Base-by-base conservation (phyloP, 2,888 invertebrate species). In the Oscheius myriophilus region DNA sequence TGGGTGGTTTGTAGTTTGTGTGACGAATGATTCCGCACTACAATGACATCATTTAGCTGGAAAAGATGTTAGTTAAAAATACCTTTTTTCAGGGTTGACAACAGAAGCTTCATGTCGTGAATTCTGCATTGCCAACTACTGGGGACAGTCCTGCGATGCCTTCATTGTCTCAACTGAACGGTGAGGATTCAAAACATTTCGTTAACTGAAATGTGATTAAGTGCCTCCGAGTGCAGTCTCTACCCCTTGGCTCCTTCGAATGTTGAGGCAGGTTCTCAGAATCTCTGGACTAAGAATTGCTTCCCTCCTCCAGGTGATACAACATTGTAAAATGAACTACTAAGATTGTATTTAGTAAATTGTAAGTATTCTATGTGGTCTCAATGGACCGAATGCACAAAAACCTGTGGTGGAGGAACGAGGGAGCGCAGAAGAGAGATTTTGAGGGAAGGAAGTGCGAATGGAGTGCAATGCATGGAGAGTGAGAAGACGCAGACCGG, bases 91-190 rank as follows among this genome's bases (percentile, higher is more conserved):
- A 67, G 68, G 68, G 14, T 18, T 51, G 26, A 65, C 69, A n/a
- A 64, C 64, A 11, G 58, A 69, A 33, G 23, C 49, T 23, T 65
- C 64, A 3, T 69, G 69, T 26, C 26, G 59, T 26, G 69, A 69
- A 21, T 69, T 69, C 42, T 69, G 69, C 33, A 57, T 69, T 18
- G 45, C 69, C n/a, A 57, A 58, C 23, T 69, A 69, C 33, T 39
- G 69, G 49, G 65, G 65, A 2, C 41, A 25, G 26, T 23, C 46
- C 7, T 69, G 69, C 26, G 18, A 64, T 51, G 64, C 69, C 9
- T 69, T 54, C 25, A 55, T 69, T 12, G 69, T 69, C 14, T 55
- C 64, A 9, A 51, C 49, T 0, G 42, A 67, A 9, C 21, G n/a
- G 54, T 64, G 14, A 64, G 42, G 4, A 45, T 9, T 49, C 26